Percentiles rank a stretch among this genome's conserved stretches.
phyloP scores from a whole-genome alignment of 2,888 invertebrate genomes.

The Saturnia pavonia region DNA sequence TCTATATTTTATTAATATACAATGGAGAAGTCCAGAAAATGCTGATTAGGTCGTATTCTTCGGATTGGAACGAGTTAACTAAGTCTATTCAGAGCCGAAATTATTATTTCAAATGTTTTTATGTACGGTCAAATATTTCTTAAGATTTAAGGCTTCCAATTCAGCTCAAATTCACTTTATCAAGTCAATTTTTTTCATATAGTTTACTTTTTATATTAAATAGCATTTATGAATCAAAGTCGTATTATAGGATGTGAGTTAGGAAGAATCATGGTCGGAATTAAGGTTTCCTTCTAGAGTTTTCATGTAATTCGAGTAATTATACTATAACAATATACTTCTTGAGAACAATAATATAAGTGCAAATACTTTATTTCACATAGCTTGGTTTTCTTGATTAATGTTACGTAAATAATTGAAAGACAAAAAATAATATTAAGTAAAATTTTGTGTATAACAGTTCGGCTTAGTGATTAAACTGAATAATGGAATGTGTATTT shows the following conservation, averaged over 20 bases:
- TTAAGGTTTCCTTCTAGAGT: background rate
- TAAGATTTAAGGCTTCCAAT: background rate
- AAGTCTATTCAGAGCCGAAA: slow-evolving; percentile 6
- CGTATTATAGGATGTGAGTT: background rate
- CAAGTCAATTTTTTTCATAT: too few species aligned
- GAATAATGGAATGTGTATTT: too few species aligned
- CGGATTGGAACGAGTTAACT: slow-evolving; percentile 9
- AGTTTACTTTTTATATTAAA: background rate
- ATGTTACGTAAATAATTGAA: too few species aligned
- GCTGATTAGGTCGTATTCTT: slow-evolving; percentile 6
- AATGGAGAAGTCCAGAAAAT: background rate
- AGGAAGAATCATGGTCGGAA: background rate
- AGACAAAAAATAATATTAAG: too few species aligned
- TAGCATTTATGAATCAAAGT: background rate
- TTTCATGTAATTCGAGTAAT: background rate
- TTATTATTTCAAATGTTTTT: slow-evolving; percentile 1
- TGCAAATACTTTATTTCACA: too few species aligned
- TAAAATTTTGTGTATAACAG: too few species aligned
- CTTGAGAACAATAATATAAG: too few species aligned
- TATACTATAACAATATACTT: too few species aligned
- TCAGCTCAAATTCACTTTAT: background rate
- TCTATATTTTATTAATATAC: background rate
- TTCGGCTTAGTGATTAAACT: too few species aligned
- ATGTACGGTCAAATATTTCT: background rate
- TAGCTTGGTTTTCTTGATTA: too few species aligned